A percentile compares a stretch with the other conserved stretches of the same genome.
phyloP scores from a whole-genome alignment of 2,888 invertebrate species.

The Hyposoter didymator region DNA sequence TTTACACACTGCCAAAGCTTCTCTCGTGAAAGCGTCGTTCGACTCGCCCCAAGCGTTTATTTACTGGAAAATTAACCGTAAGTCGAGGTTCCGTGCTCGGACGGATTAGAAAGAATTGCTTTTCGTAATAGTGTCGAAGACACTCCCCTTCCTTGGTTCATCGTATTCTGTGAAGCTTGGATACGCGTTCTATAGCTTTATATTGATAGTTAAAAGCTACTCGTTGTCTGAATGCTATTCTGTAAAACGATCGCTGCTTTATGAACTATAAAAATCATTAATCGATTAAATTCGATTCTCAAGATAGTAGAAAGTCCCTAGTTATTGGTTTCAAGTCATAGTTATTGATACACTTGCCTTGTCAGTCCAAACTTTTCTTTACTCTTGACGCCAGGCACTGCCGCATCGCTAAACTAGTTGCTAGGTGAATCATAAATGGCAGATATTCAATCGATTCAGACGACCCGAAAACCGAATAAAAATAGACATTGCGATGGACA shows the following conservation, averaged over 20 bases:
- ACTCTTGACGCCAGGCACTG: no score
- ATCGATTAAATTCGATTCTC: background rate
- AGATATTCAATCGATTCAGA: background rate
- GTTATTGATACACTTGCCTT: background rate
- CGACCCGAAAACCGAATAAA: background rate
- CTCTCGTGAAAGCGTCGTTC: constrained; percentile 62
- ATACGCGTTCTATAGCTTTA: constrained; percentile 13
- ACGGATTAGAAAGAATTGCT: constrained; percentile 69
- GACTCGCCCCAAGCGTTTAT: constrained; percentile 72
- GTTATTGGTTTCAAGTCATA: background rate
- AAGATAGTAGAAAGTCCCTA: background rate
- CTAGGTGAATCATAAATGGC: background rate
- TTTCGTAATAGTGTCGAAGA: constrained; percentile 62
- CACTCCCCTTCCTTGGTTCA: constrained; percentile 50
- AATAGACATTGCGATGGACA: background rate
- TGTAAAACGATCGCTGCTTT: background rate
- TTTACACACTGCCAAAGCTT: constrained; percentile 38
- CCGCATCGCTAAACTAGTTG: background rate
- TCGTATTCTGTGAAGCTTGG: constrained; percentile 32
- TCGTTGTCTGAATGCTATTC: background rate
- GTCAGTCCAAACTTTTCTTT: no score
- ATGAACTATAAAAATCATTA: background rate
- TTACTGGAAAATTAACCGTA: constrained; percentile 77
- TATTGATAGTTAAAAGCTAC: background rate
- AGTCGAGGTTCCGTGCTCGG: constrained; percentile 64